Conservation (phyloP, 2,797 vertebrate genomes). For the Morelia viridis region DNA sequence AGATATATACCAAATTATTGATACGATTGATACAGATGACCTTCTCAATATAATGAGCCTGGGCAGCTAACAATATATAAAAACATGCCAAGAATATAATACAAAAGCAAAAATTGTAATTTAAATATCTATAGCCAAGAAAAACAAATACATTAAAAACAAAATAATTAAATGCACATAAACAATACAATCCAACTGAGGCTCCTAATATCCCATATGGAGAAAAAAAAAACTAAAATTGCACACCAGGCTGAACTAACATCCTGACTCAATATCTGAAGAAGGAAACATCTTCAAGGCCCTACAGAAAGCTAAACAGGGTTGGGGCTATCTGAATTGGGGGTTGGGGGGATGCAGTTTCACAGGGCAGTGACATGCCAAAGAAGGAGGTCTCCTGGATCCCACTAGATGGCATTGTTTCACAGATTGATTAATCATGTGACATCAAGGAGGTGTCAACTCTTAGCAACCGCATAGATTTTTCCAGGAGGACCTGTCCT, state of each 20-base stretch:
- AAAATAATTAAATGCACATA: background rate
- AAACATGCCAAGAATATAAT: background rate
- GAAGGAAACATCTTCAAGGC: background rate
- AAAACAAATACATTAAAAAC: background rate
- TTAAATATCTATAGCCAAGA: background rate
- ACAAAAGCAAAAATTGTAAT: background rate
- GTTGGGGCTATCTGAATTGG: background rate
- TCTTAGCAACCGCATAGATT: background rate
- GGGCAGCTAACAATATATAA: background rate
- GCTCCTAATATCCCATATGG: background rate
- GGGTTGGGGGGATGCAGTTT: background rate
- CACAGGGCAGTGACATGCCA: background rate
- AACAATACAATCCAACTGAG: background rate
- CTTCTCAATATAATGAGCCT: background rate
- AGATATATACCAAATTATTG: background rate
- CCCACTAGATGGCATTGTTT: background rate
- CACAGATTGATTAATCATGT: background rate
- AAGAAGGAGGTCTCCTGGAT: background rate
- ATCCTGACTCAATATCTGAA: background rate
- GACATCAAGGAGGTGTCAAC: background rate
- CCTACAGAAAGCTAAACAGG: background rate
- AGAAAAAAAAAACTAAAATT: background rate
- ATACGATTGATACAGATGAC: background rate
- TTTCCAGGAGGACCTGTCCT: background rate
- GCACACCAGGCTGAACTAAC: background rate